Conservation (phyloP, 2,888 invertebrate species). For the Syrista parreyssii region DNA sequence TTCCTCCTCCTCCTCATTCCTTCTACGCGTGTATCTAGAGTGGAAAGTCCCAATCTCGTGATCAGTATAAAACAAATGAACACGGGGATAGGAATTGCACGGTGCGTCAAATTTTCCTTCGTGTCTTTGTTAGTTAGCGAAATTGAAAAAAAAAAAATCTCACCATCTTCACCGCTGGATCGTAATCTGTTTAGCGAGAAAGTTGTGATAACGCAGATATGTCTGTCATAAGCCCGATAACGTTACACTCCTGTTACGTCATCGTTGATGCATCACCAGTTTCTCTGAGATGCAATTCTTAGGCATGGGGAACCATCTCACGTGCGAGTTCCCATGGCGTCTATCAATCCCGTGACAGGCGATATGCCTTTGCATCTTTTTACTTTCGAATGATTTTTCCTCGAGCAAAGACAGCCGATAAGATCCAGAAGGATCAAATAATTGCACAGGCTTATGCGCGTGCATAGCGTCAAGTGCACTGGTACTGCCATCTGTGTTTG, state of each 20-base stretch:
- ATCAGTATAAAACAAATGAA: not conserved
- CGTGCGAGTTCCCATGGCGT: not conserved
- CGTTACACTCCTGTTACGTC: not conserved
- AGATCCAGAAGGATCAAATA: not conserved
- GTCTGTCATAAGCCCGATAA: not conserved
- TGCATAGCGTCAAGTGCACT: not conserved
- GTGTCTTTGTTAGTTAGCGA: not conserved
- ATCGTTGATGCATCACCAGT: not conserved
- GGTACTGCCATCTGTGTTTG: no score
- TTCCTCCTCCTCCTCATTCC: not conserved
- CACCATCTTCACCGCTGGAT: not conserved
- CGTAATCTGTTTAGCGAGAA: not conserved
- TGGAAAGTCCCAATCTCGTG: not conserved
- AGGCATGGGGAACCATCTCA: not conserved
- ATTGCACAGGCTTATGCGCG: not conserved
- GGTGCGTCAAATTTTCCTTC: not conserved
- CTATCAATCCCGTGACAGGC: not conserved
- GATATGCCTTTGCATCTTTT: not conserved
- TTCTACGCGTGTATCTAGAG: not conserved
- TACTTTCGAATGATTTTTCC: not conserved
- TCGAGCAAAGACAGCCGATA: not conserved
- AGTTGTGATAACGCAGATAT: not conserved
- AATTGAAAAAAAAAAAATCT: not conserved
- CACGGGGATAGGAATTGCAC: not conserved
- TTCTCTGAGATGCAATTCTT: not conserved